Percentiles rank a stretch among this genome's conserved stretches.
phyloP scores from a whole-genome alignment of 2,113 vertebrate genomes.

The Microcebus lehilahytsara region DNA sequence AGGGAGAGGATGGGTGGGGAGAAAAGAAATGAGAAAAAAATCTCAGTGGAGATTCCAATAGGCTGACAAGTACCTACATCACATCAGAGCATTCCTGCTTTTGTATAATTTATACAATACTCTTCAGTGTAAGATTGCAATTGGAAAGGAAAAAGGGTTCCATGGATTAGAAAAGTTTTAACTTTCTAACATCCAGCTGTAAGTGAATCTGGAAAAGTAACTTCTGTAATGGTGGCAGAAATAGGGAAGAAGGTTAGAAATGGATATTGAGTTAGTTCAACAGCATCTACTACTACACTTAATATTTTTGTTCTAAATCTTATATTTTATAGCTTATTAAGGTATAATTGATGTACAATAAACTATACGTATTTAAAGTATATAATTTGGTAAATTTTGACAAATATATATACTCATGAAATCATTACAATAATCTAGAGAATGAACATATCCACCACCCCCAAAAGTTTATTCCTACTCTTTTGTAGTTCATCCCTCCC shows the following conservation, averaged over 20 bases:
- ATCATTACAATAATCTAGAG: conserved; percentile 21
- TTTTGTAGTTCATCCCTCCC: background rate
- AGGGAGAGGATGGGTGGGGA: background rate
- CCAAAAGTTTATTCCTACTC: background rate
- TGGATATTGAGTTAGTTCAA: conserved; percentile 2
- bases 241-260: conserved; percentile 31
- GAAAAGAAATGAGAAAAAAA: conserved; percentile 37
- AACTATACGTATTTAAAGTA: conserved; percentile 3
- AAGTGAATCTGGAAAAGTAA: conserved; percentile 7
- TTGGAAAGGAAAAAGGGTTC: conserved; percentile 15
- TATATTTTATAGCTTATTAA: background rate
- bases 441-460: background rate
- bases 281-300: background rate
- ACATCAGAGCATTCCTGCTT: background rate
- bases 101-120: background rate
- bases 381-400: conserved; percentile 38
- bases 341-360: background rate
- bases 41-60: background rate
- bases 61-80: background rate
- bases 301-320: conserved; percentile 43
- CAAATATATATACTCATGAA: background rate
- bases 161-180: conserved; percentile 20
- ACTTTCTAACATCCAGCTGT: conserved; percentile 26
- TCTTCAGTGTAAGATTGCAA: background rate
- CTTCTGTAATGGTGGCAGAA: conserved; percentile 42